Conservation (phyloP, 1,140 invertebrate genomes). For the Trypoxylus dichotomus region DNA sequence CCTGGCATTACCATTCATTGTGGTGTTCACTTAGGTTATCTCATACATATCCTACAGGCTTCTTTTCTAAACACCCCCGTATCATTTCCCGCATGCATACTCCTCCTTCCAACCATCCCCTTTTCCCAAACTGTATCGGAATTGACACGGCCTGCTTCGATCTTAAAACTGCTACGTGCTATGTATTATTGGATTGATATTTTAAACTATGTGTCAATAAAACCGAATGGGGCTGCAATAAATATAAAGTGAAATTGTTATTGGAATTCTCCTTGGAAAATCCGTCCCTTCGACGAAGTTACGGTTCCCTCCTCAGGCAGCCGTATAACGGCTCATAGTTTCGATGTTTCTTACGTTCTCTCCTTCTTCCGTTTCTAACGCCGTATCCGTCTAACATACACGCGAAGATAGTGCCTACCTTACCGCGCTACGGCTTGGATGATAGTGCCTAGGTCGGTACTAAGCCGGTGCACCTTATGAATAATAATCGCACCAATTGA, state of each 20-base stretch:
- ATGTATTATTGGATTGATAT: conserved; percentile 44
- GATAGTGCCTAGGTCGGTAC: background rate
- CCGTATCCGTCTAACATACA: background rate
- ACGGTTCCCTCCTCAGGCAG: background rate
- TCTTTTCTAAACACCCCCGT: background rate
- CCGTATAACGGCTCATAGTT: background rate
- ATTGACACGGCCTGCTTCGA: conserved; percentile 1
- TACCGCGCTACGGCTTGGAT: background rate
- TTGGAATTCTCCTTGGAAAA: conserved; percentile 32
- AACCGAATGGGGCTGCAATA: conserved; percentile 42
- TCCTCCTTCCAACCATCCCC: background rate
- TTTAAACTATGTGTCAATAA: conserved; percentile 46
- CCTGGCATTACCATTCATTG: no score
- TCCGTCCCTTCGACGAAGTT: background rate
- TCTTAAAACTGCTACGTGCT: conserved; percentile 43
- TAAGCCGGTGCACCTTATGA: conserved; percentile 36
- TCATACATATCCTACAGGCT: no score
- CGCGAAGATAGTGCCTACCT: conserved; percentile 3
- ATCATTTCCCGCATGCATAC: background rate
- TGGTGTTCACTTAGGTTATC: no score
- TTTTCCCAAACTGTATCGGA: background rate
- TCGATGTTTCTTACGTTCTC: background rate
- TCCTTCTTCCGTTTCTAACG: background rate
- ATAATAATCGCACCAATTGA: conserved; percentile 44
- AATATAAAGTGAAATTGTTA: conserved; percentile 46